Conservation (phyloP, 2,797 vertebrate species). For the Epinephelus malabaricus region DNA sequence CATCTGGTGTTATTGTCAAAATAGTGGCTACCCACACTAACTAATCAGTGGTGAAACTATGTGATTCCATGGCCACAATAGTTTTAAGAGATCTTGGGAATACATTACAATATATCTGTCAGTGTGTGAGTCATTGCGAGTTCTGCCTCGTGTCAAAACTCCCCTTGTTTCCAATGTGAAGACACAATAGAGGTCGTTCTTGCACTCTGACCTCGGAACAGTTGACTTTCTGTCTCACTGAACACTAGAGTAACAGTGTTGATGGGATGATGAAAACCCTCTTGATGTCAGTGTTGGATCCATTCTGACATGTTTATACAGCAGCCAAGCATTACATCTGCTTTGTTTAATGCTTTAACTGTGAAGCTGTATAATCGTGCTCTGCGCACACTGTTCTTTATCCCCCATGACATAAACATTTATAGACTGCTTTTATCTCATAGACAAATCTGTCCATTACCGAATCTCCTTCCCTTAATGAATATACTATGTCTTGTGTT, state of each 20-base stretch:
- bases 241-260: slow-evolving; percentile 76
- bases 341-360: slow-evolving; percentile 32
- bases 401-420: slow-evolving; percentile 4
- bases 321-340: slow-evolving; percentile 45
- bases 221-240: slow-evolving; percentile 71
- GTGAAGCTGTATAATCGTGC: slow-evolving; percentile 3
- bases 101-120: slow-evolving; percentile 75
- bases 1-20: slow-evolving; percentile 71
- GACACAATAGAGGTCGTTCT: slow-evolving; percentile 81
- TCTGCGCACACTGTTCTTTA: not conserved
- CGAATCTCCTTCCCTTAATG: slow-evolving; percentile 13
- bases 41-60: slow-evolving; percentile 57
- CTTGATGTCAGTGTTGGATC: slow-evolving; percentile 77
- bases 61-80: slow-evolving; percentile 61
- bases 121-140: slow-evolving; percentile 79
- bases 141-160: slow-evolving; percentile 69
- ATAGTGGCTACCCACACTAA: slow-evolving; percentile 58
- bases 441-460: slow-evolving; percentile 21
- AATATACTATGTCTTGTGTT: slow-evolving; percentile 20
- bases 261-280: slow-evolving; percentile 71
- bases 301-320: slow-evolving; percentile 63
- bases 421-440: slow-evolving; percentile 20
- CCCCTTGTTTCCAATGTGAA: slow-evolving; percentile 79
- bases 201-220: slow-evolving; percentile 73
- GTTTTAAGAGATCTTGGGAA: slow-evolving; percentile 63